Percentiles rank a stretch among this genome's conserved stretches.
phyloP scores from a whole-genome alignment of 2,113 vertebrate species.

The Struthidea cinerea region DNA sequence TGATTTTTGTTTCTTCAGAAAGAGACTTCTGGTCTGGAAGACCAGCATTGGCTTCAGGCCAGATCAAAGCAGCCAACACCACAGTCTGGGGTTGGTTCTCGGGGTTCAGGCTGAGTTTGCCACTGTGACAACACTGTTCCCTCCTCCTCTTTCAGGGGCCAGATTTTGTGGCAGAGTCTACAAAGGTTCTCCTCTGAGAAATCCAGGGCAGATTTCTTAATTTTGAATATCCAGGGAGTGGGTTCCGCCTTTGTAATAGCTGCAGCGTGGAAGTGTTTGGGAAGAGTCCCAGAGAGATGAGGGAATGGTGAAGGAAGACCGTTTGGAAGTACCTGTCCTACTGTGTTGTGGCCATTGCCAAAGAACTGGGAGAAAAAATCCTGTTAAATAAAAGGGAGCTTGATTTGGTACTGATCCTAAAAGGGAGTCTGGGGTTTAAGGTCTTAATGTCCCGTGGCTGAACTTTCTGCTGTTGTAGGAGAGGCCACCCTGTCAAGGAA shows the following conservation, averaged over 20 bases:
- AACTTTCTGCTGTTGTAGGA: background rate
- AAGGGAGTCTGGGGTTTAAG: background rate
- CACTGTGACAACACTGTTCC: background rate
- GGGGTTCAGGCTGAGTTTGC: background rate
- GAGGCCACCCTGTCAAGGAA: background rate
- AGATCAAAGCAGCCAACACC: background rate
- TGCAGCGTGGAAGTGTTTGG: background rate
- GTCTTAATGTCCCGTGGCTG: background rate
- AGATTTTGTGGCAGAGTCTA: background rate
- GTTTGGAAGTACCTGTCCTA: background rate
- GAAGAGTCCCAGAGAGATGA: background rate
- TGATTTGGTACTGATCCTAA: background rate
- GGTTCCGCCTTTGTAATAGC: background rate
- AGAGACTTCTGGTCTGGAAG: background rate
- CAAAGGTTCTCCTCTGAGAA: background rate
- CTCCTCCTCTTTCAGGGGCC: background rate
- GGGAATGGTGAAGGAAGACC: background rate
- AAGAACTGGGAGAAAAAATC: background rate
- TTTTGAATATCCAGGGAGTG: background rate
- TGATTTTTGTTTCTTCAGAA: background rate
- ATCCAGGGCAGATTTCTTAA: background rate
- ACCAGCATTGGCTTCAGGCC: rapidly evolving
- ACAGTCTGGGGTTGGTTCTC: background rate
- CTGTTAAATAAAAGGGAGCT: background rate
- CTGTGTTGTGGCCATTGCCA: background rate